phyloP scores from a whole-genome alignment of 2,888 invertebrate genomes.

The Cryptocephalus primarius region DNA sequence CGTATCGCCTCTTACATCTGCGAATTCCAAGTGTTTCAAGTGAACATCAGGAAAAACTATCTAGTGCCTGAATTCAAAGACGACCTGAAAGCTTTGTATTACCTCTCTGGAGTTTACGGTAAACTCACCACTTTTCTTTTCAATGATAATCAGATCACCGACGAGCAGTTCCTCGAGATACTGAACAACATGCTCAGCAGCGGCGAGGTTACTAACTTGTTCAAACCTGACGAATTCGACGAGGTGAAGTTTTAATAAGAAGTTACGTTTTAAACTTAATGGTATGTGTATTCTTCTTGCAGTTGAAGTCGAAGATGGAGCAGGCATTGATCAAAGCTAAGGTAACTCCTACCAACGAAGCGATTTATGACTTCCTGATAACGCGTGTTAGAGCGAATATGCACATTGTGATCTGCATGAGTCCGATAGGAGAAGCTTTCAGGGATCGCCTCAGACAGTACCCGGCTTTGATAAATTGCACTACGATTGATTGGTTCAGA shows the following conservation, averaged over 20 bases:
- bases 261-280: not conserved
- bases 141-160: slow-evolving; percentile 74
- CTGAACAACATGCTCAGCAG: slow-evolving; percentile 81
- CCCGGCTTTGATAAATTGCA: slow-evolving; percentile 77
- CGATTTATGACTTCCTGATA: slow-evolving; percentile 65
- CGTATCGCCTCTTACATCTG: slow-evolving; percentile 70
- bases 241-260: slow-evolving; percentile 51
- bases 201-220: slow-evolving; percentile 82
- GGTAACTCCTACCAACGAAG: slow-evolving; percentile 52
- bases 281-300: slow-evolving; percentile 1
- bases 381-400: slow-evolving; percentile 64
- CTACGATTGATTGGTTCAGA: slow-evolving; percentile 83
- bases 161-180: slow-evolving; percentile 77
- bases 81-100: slow-evolving; percentile 69
- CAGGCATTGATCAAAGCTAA: slow-evolving; percentile 47
- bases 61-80: slow-evolving; percentile 66
- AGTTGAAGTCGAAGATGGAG: slow-evolving; percentile 52
- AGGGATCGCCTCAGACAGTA: slow-evolving; percentile 77
- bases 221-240: slow-evolving; percentile 79
- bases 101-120: slow-evolving; percentile 60
- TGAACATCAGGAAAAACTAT: slow-evolving; percentile 71
- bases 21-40: slow-evolving; percentile 66
- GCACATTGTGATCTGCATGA: slow-evolving; percentile 78
- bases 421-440: slow-evolving; percentile 78
- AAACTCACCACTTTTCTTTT: slow-evolving; percentile 72